Evolutionary conservation across 2,888 invertebrate genomes (phyloP).

Genomic region (Zygogramma bicolorata): DNA sequence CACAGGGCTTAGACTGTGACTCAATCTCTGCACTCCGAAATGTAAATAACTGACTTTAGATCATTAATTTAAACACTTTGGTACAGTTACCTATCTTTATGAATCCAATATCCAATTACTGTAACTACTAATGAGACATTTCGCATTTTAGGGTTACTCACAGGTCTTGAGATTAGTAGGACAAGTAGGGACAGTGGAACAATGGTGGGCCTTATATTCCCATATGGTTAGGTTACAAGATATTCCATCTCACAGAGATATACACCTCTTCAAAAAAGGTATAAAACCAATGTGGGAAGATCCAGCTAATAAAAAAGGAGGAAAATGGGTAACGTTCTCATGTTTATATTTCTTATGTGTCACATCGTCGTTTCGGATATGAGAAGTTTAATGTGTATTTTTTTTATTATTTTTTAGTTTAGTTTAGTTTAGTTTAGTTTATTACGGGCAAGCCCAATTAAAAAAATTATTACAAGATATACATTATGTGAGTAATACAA

Average conservation of each 20-base stretch:
- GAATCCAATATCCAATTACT: too few relatives aligned
- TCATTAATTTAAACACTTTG: too few relatives aligned
- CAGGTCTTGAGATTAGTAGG: conserved; percentile 91
- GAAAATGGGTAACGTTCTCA: conserved; percentile 86
- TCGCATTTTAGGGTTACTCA: conserved; percentile 62
- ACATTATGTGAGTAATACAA: too few relatives aligned
- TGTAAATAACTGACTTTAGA: too few relatives aligned
- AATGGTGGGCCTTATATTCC: conserved; percentile 97
- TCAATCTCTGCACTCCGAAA: too few relatives aligned
- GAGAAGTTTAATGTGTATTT: neutral
- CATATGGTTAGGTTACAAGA: conserved; percentile 92
- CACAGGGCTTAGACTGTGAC: too few relatives aligned
- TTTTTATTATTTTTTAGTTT: conserved; percentile 2
- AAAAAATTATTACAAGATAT: too few relatives aligned
- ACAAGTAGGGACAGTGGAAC: conserved; percentile 92
- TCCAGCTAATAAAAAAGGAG: conserved; percentile 94
- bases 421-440: too few relatives aligned
- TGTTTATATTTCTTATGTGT: neutral
- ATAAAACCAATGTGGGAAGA: conserved; percentile 99
- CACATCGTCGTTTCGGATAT: too few relatives aligned
- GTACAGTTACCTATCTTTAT: too few relatives aligned
- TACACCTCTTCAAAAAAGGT: conserved; percentile 97
- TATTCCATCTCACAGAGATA: conserved; percentile 90
- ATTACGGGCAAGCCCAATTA: too few relatives aligned
- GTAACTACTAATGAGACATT: neutral